A percentile compares a stretch with the other conserved stretches of the same genome.
These are phyloP conservation scores for Gnatocerus cornutus DNA, from an alignment of 2,888 invertebrate genomes.

Conservation along the genomic window DNA sequence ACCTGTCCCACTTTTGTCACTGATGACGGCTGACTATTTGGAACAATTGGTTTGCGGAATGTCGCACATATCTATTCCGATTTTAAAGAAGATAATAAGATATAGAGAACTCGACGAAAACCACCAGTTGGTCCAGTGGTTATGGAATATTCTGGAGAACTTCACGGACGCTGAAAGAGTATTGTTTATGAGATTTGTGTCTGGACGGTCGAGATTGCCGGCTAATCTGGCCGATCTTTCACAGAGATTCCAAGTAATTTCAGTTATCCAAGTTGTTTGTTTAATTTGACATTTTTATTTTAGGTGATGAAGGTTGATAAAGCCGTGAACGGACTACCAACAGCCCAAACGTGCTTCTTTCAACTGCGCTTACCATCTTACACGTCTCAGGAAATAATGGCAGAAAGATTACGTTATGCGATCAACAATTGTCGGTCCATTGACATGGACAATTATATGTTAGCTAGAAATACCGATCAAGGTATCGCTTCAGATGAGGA, in stretches of 20 bases:
- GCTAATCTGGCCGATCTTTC: constrained; percentile 79
- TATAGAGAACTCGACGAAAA: constrained; percentile 78
- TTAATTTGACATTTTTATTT: constrained; percentile 42
- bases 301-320: constrained; percentile 75
- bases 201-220: constrained; percentile 77
- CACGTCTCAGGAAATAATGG: constrained; percentile 75
- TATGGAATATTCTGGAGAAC: constrained; percentile 77
- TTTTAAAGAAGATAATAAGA: constrained; percentile 77
- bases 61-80: constrained; percentile 75
- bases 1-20: constrained; percentile 76
- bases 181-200: constrained; percentile 79
- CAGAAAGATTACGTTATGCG: constrained; percentile 77
- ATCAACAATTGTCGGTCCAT: constrained; percentile 80
- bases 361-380: constrained; percentile 78
- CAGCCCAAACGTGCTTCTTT: constrained; percentile 78
- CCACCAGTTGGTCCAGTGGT: constrained; percentile 76
- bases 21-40: constrained; percentile 75
- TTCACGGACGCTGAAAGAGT: constrained; percentile 78
- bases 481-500: constrained; percentile 72
- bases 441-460: constrained; percentile 82
- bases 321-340: constrained; percentile 75
- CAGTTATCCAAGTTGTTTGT: too few species aligned
- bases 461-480: constrained; percentile 75
- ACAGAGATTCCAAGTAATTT: constrained; percentile 76
- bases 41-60: constrained; percentile 79